A percentile compares a stretch with the other conserved stretches of the same genome.
Evolutionary conservation across 2,888 invertebrate genomes (phyloP).

Genomic region (Meandrusa payeni): DNA sequence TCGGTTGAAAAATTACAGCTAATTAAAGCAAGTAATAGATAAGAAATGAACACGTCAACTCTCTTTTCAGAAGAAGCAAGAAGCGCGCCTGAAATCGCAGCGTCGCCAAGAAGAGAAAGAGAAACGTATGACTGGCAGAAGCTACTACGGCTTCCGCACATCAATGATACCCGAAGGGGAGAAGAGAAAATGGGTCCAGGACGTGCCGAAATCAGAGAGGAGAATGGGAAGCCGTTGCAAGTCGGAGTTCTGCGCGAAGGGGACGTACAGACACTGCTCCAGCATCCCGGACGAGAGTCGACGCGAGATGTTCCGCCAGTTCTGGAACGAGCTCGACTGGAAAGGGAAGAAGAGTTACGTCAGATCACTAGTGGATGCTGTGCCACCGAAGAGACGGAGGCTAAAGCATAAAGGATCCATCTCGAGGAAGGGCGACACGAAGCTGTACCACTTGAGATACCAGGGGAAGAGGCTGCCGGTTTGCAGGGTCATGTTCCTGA

Average conservation of each 20-base stretch:
- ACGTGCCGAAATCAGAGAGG: slow-evolving; percentile 51
- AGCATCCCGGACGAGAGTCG: slow-evolving; percentile 40
- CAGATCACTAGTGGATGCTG: slow-evolving; percentile 40
- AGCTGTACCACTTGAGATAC: slow-evolving; percentile 42
- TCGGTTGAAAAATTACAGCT: too few relatives aligned
- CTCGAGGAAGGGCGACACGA: slow-evolving; percentile 54
- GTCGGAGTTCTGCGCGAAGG: slow-evolving; percentile 44
- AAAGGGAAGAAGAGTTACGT: slow-evolving; percentile 47
- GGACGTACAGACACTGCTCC: slow-evolving; percentile 36
- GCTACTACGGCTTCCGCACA: slow-evolving; percentile 54
- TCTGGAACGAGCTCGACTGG: slow-evolving; percentile 60
- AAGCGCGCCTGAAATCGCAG: slow-evolving; percentile 40
- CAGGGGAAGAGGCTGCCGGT: slow-evolving; percentile 41
- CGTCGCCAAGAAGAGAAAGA: slow-evolving; percentile 46
- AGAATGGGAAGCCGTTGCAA: slow-evolving; percentile 46
- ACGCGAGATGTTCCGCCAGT: slow-evolving; percentile 43
- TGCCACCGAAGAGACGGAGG: slow-evolving; percentile 48
- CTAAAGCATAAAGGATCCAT: slow-evolving; percentile 36
- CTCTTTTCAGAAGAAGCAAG: slow-evolving; percentile 40
- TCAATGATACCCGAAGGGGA: slow-evolving; percentile 30
- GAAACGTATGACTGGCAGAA: slow-evolving; percentile 56
- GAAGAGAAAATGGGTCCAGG: slow-evolving; percentile 49
- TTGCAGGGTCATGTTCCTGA: slow-evolving; percentile 52
- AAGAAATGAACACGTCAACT: too few relatives aligned
- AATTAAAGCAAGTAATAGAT: too few relatives aligned